phyloP scores from a whole-genome alignment of 2,113 vertebrate genomes.

The Perca schrenkii region DNA sequence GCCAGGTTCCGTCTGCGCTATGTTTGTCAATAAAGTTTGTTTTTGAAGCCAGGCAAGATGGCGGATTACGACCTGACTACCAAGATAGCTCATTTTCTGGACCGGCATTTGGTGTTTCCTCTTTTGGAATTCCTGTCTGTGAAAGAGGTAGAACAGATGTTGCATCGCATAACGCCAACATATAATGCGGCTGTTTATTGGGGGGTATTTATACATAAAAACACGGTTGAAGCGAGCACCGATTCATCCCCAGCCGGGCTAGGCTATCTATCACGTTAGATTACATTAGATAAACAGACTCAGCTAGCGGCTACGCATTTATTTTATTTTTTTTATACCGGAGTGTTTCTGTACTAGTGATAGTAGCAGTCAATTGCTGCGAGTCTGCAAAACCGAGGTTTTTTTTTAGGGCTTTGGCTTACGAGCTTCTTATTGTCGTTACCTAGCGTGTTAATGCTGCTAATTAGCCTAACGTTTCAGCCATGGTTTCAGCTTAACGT shows the following conservation, averaged over 20 bases:
- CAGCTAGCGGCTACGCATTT: fast-evolving
- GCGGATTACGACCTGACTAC: slow-evolving; percentile 97
- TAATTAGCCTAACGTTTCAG: background rate
- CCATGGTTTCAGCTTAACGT: background rate
- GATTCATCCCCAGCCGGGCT: background rate
- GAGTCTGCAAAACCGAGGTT: fast-evolving
- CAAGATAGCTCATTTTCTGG: slow-evolving; percentile 94
- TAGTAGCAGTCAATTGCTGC: background rate
- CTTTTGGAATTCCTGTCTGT: slow-evolving; percentile 95
- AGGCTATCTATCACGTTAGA: slow-evolving; percentile 5
- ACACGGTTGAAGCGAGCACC: background rate
- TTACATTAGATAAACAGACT: background rate
- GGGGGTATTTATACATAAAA: background rate
- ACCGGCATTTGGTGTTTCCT: slow-evolving; percentile 95
- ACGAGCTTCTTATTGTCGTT: background rate
- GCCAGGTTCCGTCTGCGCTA: background rate
- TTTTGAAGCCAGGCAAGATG: slow-evolving; percentile 85
- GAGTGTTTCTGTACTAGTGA: background rate
- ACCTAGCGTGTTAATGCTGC: background rate
- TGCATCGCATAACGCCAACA: fast-evolving
- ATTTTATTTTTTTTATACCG: background rate
- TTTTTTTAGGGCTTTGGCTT: background rate
- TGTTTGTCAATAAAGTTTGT: slow-evolving; percentile 62
- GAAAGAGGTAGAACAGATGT: slow-evolving; percentile 87
- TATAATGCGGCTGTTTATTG: background rate